Conservation (phyloP, 1,140 invertebrate species). For the Phocides pigmalion region DNA sequence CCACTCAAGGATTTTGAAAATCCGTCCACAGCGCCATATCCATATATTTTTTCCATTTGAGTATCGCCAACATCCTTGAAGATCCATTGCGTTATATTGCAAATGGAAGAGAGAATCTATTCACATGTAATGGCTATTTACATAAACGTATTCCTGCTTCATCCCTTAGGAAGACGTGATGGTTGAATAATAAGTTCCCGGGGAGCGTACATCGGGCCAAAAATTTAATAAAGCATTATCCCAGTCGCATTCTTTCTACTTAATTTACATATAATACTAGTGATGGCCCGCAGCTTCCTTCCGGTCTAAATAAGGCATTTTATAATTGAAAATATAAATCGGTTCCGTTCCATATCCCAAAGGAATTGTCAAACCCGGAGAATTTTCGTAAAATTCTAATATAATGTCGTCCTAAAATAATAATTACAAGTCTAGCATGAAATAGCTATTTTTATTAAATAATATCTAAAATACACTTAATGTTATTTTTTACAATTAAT, state of each 20-base stretch:
- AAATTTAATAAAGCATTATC: slow-evolving; percentile 34
- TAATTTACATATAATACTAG: slow-evolving; percentile 23
- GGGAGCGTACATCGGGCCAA: slow-evolving; percentile 24
- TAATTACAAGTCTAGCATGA: too few relatives aligned
- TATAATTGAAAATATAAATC: too few relatives aligned
- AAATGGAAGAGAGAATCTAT: slow-evolving; percentile 35
- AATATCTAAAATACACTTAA: too few relatives aligned
- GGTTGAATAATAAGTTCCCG: slow-evolving; percentile 31
- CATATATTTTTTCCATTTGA: slow-evolving; percentile 15
- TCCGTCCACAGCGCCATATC: not conserved
- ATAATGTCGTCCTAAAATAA: too few relatives aligned
- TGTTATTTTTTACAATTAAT: too few relatives aligned
- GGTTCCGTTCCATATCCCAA: too few relatives aligned
- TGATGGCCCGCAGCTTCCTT: too few relatives aligned
- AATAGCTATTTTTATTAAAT: too few relatives aligned
- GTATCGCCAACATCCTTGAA: slow-evolving; percentile 22
- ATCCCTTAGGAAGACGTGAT: slow-evolving; percentile 27
- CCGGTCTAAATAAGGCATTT: too few relatives aligned
- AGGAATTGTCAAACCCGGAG: too few relatives aligned
- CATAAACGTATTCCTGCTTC: slow-evolving; percentile 32
- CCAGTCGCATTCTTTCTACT: slow-evolving; percentile 6
- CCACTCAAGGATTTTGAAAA: not conserved
- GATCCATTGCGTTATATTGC: slow-evolving; percentile 30
- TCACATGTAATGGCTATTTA: slow-evolving; percentile 34
- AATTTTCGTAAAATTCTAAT: too few relatives aligned